phyloP scores from a whole-genome alignment of 2,888 invertebrate species.

The Epinotia demarniana region DNA sequence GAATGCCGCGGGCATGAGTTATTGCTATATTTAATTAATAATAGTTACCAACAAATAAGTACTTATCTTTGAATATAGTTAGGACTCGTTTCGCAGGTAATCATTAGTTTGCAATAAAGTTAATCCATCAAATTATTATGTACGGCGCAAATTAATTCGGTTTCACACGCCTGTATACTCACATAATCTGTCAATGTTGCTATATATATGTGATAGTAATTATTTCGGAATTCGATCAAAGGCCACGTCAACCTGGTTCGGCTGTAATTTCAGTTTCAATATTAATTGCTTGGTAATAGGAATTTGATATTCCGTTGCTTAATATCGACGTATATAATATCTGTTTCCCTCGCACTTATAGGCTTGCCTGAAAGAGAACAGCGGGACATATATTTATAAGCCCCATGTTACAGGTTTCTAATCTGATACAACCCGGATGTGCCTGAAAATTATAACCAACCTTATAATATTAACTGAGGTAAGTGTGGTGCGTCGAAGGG shows the following conservation, averaged over 20 bases:
- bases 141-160: background rate
- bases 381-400: no score
- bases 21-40: no score
- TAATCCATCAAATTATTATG: background rate
- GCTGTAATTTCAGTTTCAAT: conserved; percentile 20
- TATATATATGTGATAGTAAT: conserved; percentile 4
- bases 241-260: background rate
- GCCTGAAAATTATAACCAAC: no score
- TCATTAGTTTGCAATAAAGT: background rate
- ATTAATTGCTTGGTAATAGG: conserved; percentile 21
- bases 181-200: background rate
- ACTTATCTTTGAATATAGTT: no score
- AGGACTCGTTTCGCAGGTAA: background rate
- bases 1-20: no score
- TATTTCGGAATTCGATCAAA: conserved; percentile 22
- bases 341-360: background rate
- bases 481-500: no score
- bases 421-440: no score
- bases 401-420: no score
- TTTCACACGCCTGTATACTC: background rate
- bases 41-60: no score
- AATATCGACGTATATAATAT: background rate
- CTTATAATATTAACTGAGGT: no score
- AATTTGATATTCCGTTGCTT: conserved; percentile 2
- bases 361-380: no score